A percentile compares a stretch with the other conserved stretches of the same genome.
Evolutionary conservation across 2,113 vertebrate species (phyloP).

Genomic region (Theristicus caerulescens): DNA sequence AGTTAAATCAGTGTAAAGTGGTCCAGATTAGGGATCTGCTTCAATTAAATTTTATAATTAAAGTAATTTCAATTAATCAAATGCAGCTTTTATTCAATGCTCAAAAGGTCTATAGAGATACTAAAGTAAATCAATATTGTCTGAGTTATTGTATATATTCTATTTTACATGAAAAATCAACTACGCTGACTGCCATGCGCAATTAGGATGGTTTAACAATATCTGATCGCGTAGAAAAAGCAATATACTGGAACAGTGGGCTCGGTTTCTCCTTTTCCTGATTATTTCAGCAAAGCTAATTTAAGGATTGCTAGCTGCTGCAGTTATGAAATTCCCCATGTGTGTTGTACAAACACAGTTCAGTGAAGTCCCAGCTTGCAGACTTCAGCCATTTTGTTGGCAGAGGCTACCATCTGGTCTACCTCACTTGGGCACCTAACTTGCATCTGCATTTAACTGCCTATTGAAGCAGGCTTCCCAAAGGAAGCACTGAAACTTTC

Average conservation of each 20-base stretch:
- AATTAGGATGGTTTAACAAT: neutral
- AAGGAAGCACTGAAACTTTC: neutral
- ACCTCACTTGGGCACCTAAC: neutral
- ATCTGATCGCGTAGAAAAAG: neutral
- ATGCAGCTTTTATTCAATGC: neutral
- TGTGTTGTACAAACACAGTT: neutral
- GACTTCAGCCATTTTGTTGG: constrained; percentile 24
- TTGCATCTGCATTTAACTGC: neutral
- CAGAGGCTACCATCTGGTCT: neutral
- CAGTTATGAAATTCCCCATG: neutral
- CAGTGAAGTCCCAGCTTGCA: neutral
- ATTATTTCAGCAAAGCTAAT: neutral
- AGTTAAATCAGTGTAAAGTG: neutral
- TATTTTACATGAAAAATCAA: neutral
- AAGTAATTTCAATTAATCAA: neutral
- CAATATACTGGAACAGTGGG: neutral
- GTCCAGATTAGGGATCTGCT: neutral
- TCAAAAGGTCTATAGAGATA: neutral
- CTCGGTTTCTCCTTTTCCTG: neutral
- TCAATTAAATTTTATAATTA: neutral
- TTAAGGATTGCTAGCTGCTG: neutral
- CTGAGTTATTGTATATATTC: neutral
- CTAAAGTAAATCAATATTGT: neutral
- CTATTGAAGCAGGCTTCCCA: neutral
- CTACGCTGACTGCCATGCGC: neutral